Conservation (phyloP, 2,888 invertebrate species). For the Cynaeus angustus region DNA sequence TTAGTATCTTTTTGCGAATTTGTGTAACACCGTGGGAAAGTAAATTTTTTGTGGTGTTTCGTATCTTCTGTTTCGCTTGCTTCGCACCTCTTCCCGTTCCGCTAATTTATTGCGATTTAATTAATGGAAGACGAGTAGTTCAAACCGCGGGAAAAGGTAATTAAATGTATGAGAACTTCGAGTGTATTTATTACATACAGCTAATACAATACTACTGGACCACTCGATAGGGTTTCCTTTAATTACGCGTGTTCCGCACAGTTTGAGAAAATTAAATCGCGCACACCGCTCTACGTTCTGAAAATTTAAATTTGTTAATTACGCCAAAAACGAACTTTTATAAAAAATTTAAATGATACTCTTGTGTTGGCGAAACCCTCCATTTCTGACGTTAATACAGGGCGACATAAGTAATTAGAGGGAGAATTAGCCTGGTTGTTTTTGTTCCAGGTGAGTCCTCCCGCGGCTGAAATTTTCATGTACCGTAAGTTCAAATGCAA, state of each 20-base stretch:
- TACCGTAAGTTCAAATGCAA: neutral
- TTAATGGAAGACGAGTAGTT: slow-evolving; percentile 36
- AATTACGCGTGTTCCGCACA: slow-evolving; percentile 18
- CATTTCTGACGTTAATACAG: too few species aligned
- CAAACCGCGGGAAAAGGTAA: slow-evolving; percentile 29
- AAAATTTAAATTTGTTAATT: slow-evolving; percentile 18
- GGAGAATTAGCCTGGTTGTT: neutral
- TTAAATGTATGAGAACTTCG: slow-evolving; percentile 40
- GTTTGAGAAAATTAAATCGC: slow-evolving; percentile 10
- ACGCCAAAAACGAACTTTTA: slow-evolving; percentile 10
- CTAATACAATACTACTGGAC: slow-evolving; percentile 12
- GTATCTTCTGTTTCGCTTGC: slow-evolving; percentile 30
- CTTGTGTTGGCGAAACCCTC: slow-evolving; percentile 2
- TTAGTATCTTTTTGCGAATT: slow-evolving; percentile 19
- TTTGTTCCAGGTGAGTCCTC: slow-evolving; percentile 6
- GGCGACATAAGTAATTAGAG: slow-evolving; percentile 18
- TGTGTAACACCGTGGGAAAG: too few species aligned
- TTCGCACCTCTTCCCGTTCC: slow-evolving; percentile 29
- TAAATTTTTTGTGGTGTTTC: too few species aligned
- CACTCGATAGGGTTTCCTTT: slow-evolving; percentile 17
- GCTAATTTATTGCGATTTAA: slow-evolving; percentile 46
- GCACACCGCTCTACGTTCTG: neutral
- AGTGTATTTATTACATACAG: slow-evolving; percentile 35
- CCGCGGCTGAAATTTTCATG: neutral
- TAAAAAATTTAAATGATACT: slow-evolving; percentile 17